Base-by-base conservation (phyloP, 2,888 invertebrate species). In the Tyria jacobaeae region DNA sequence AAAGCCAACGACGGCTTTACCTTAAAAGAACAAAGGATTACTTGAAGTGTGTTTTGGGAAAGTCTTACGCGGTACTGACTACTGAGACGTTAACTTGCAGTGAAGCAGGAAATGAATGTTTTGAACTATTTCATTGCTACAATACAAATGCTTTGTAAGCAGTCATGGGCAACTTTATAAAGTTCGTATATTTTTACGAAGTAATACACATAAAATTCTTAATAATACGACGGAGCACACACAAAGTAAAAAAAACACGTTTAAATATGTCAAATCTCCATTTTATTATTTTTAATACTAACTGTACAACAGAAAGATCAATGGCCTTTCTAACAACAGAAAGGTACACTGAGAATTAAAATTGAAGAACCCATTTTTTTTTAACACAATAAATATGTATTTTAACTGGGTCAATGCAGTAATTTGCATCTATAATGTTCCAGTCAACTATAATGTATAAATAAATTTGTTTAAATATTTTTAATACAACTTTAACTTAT, bases 1-100 rank as follows among this genome's bases (percentile, higher is more conserved):
- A 68, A 73, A 68, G 17, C 34, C 41, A 27, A 55, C 39, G 2
- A 64, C 58, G 37, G 41, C 59, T 57, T 74, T 66, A 57, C 68
- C 52, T 44, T 61, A 50, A 52, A 61, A 70, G 78, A 75, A 78
- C 73, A 70, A 70, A 78, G 65, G 66, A 61, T 70, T 75, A 64
- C 65, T 68, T 60, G 59, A 72, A 64, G 60, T 65, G 12, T 50
- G 63, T 74, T 70, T 64, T 57, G 21, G 60, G 47, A 62, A 49
- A 39, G n/a, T 37, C 24, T 56, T 63, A 60, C 57, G 59, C 66
- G 63, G 53, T 62, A 49, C 35, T 50, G 17, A 49, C 27, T 57
- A 37, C 25, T 17, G 24, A n/a, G n/a, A 49, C 37, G 15, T 37
- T 53, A 25, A n/a, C 17, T 53, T 35, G 31, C 17, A 31, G 24